phyloP scores from a whole-genome alignment of 1,140 invertebrate species.

The Heterodera carotae region DNA sequence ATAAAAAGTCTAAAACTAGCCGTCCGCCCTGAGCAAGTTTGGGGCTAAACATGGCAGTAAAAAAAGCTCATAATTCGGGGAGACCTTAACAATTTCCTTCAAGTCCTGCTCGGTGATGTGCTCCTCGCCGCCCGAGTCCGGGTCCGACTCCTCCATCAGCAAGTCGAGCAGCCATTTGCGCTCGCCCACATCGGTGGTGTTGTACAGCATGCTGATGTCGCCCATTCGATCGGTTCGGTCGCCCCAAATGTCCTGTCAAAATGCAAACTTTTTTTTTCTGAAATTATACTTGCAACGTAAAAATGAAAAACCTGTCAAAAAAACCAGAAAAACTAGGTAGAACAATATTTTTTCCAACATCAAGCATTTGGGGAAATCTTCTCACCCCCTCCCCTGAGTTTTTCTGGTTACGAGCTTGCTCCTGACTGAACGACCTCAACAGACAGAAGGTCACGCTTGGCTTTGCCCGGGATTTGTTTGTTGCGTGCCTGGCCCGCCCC shows the following conservation, averaged over 20 bases:
- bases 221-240: slow-evolving; percentile 36
- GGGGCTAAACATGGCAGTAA: no score
- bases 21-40: background rate
- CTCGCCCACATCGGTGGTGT: slow-evolving; percentile 33
- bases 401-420: background rate
- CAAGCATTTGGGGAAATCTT: no score
- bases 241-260: slow-evolving; percentile 48
- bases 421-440: slow-evolving; percentile 35
- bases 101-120: slow-evolving; percentile 50
- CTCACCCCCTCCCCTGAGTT: no score
- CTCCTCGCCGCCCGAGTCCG: slow-evolving; percentile 52
- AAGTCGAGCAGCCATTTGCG: slow-evolving; percentile 53
- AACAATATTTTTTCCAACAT: no score
- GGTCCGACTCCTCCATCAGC: slow-evolving; percentile 55
- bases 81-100: slow-evolving; percentile 42
- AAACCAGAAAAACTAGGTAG: no score
- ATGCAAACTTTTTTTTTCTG: no score
- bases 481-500: slow-evolving; percentile 23
- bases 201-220: slow-evolving; percentile 49
- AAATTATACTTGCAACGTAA: no score
- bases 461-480: slow-evolving; percentile 46
- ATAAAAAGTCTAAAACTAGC: no score
- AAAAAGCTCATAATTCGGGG: no score
- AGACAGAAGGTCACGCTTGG: slow-evolving; percentile 50
- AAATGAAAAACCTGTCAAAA: no score